Percentiles rank a stretch among this genome's conserved stretches.
phyloP scores from a whole-genome alignment of 2,113 vertebrate species.

The Haplotaxodon microlepis region DNA sequence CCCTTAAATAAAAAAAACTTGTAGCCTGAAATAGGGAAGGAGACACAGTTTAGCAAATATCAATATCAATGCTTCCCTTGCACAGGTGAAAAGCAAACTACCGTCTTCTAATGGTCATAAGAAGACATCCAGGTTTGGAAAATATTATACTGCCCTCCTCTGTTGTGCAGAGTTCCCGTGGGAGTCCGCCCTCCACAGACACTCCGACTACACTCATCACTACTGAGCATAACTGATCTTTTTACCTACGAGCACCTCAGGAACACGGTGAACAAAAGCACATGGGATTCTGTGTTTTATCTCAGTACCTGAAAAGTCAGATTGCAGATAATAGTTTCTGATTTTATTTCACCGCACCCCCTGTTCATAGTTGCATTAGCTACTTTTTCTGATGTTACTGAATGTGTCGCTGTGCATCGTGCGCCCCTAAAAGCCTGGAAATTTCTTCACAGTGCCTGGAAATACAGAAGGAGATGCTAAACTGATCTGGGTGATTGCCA shows the following conservation, averaged over 20 bases:
- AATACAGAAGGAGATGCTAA: slow-evolving; percentile 39
- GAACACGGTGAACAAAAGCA: slow-evolving; percentile 10
- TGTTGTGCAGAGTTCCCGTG: slow-evolving; percentile 1
- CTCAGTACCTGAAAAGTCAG: slow-evolving; percentile 29
- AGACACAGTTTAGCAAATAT: not conserved
- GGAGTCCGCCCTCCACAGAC: slow-evolving; percentile 14
- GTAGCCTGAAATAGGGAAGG: not conserved
- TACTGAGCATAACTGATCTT: slow-evolving; percentile 3
- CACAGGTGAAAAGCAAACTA: not conserved
- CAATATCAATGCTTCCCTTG: not conserved
- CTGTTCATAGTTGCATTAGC: slow-evolving; percentile 13
- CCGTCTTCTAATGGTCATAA: not conserved
- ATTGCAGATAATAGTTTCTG: slow-evolving; percentile 33
- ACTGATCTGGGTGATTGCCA: slow-evolving; percentile 44
- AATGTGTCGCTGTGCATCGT: slow-evolving; percentile 1
- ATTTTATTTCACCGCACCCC: slow-evolving; percentile 13
- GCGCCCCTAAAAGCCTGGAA: slow-evolving; percentile 1
- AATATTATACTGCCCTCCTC: slow-evolving; percentile 23
- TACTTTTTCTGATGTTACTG: not conserved
- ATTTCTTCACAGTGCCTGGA: slow-evolving; percentile 40
- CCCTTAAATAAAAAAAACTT: not conserved
- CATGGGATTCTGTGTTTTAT: slow-evolving; percentile 19
- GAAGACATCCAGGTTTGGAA: slow-evolving; percentile 1
- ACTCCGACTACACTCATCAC: slow-evolving; percentile 16
- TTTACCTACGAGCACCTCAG: slow-evolving; percentile 37